Base-by-base conservation (phyloP, 2,113 vertebrate species). In the Corydoras maculifer region DNA sequence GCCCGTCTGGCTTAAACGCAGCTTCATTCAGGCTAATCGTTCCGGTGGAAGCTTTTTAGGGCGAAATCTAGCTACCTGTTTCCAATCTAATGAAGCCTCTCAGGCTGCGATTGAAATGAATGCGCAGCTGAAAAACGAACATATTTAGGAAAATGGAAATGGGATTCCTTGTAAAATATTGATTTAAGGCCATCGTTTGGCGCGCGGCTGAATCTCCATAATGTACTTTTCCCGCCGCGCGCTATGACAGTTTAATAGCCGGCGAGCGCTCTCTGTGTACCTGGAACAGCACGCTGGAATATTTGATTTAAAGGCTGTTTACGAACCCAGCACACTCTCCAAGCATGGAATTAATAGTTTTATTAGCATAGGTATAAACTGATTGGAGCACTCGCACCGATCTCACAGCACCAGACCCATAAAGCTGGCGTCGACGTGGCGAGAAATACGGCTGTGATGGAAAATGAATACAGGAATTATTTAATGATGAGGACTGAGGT, bases 101-200 rank as follows among this genome's bases (percentile, higher is more conserved):
- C 43, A 58, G 57, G 55, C 57, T 62, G 69, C 57, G 66, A 73
- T 73, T 77, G 35, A 72, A 43, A 60, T 65, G 58, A 77, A 73
- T 76, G 66, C 43, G 61, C 53, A 55, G 67, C 30, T 15, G 62
- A 53, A 31, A 53, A 67, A 54, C 48, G 51, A 77, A 69, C 32
- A 61, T 55, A 48, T 68, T 32, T 70, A 69, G 70, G 66, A 77
- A 77, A 73, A 74, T 74, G 62, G 71, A 77, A 74, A 77, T 74
- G 70, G 25, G 62, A 31, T 70, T 70, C 58, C 72, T 64, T 70
- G 67, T 74, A 62, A 73, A 77, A 77, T 74, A 70, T 66, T 66
- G 67, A 77, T 77, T 70, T 74, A 58, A 61, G 70, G 57, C 55
- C 2, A 55, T 58, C 29, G 29, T 54, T 66, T 31, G 48, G 55